phyloP scores from a whole-genome alignment of 2,113 vertebrate species.

The Todiramphus saurophagus region DNA sequence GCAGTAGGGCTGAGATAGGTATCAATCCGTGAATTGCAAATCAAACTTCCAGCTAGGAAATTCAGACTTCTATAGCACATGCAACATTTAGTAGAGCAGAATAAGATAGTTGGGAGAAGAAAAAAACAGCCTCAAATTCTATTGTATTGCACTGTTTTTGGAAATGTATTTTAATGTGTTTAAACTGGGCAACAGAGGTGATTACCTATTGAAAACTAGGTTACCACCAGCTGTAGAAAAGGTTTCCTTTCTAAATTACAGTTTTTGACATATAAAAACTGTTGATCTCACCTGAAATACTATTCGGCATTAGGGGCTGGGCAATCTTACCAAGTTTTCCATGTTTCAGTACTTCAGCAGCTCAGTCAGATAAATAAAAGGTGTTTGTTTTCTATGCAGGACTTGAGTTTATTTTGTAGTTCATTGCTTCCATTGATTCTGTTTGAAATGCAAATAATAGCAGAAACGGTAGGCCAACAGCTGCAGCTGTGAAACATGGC shows the following conservation, averaged over 20 bases:
- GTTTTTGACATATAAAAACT: neutral
- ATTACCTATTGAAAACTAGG: neutral
- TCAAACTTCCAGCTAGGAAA: neutral
- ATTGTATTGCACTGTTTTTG: neutral
- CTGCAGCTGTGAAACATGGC: conserved; percentile 23
- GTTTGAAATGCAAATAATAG: conserved; percentile 67
- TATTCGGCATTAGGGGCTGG: neutral
- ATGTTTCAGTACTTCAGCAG: neutral
- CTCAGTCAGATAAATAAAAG: conserved; percentile 12
- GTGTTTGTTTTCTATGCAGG: conserved; percentile 30
- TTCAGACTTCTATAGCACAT: neutral
- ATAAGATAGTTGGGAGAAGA: neutral
- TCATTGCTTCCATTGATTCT: conserved; percentile 40
- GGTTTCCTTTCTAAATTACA: neutral
- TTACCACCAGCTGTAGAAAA: neutral
- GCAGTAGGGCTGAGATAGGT: neutral
- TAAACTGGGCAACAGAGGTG: neutral
- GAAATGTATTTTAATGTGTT: neutral
- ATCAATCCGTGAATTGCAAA: neutral
- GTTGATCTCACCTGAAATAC: neutral
- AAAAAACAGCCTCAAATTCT: neutral
- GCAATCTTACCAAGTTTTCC: neutral
- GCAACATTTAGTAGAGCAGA: neutral
- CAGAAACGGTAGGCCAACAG: conserved; percentile 18
- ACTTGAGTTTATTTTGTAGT: conserved; percentile 47